Conservation (phyloP, 2,797 vertebrate genomes). For the Gallirallus australis region DNA sequence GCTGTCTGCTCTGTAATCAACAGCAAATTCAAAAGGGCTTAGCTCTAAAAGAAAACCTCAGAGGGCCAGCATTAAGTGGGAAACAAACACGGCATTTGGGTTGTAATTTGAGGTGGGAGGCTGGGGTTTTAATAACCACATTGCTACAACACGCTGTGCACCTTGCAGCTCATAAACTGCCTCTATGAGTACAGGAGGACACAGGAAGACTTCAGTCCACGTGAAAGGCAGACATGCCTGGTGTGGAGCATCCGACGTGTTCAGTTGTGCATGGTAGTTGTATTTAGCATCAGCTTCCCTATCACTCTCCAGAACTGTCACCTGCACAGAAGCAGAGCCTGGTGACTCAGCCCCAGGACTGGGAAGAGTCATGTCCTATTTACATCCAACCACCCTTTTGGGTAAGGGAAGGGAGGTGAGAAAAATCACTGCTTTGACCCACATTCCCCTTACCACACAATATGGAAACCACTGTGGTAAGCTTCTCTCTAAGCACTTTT, state of each 20-base stretch:
- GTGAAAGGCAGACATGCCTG: neutral
- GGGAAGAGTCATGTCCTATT: neutral
- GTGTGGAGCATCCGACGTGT: accelerated
- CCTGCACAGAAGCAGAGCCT: neutral
- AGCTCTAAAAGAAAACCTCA: neutral
- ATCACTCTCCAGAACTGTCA: neutral
- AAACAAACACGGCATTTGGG: conserved; percentile 39
- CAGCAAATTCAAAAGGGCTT: conserved; percentile 45
- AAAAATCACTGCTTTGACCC: neutral
- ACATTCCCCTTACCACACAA: neutral
- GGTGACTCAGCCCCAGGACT: neutral
- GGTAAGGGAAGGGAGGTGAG: neutral
- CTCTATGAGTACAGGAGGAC: neutral
- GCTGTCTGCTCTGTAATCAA: conserved; percentile 49
- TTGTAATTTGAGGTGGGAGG: conserved; percentile 34
- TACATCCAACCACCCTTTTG: neutral
- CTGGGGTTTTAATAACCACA: conserved; percentile 27
- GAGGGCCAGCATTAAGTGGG: neutral
- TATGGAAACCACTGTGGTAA: neutral
- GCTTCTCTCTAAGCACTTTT: accelerated
- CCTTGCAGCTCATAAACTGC: neutral
- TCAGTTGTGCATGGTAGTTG: neutral
- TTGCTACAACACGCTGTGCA: accelerated
- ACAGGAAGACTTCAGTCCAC: neutral
- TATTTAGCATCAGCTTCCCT: neutral